A percentile compares a stretch with the other conserved stretches of the same genome.
phyloP scores from a whole-genome alignment of 2,113 vertebrate species.

The Brachirus orientalis region DNA sequence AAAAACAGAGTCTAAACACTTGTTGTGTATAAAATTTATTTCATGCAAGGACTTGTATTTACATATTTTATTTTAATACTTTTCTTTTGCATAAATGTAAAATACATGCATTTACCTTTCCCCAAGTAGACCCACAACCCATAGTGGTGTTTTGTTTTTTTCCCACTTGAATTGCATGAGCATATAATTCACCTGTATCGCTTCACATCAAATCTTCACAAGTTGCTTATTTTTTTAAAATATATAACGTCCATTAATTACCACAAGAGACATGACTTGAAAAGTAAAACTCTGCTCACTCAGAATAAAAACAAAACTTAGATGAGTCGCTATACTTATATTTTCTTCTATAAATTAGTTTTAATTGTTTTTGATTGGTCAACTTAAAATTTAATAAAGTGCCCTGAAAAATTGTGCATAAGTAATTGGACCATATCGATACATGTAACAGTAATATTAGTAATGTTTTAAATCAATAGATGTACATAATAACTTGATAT shows the following conservation, averaged over 20 bases:
- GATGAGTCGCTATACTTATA: slow-evolving; percentile 57
- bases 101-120: slow-evolving; percentile 97
- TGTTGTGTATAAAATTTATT: slow-evolving; percentile 97
- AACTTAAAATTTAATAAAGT: slow-evolving; percentile 71
- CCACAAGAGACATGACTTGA: slow-evolving; percentile 75
- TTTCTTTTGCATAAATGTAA: slow-evolving; percentile 93
- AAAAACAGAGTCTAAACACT: slow-evolving; percentile 83
- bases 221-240: slow-evolving; percentile 39
- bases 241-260: slow-evolving; percentile 71
- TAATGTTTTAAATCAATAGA: slow-evolving; percentile 56
- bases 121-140: slow-evolving; percentile 85
- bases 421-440: slow-evolving; percentile 61
- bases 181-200: slow-evolving; percentile 73
- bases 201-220: slow-evolving; percentile 75
- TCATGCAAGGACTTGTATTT: slow-evolving; percentile 94
- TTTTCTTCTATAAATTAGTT: slow-evolving; percentile 46
- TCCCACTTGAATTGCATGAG: slow-evolving; percentile 82
- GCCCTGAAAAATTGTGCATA: slow-evolving; percentile 78
- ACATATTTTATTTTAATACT: slow-evolving; percentile 81
- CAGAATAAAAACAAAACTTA: slow-evolving; percentile 64
- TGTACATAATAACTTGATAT: slow-evolving; percentile 37
- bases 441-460: slow-evolving; percentile 56
- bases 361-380: slow-evolving; percentile 45
- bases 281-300: slow-evolving; percentile 70
- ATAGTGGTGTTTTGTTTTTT: slow-evolving; percentile 77